phyloP scores from a whole-genome alignment of 2,113 vertebrate species.

The Sebastes fasciatus region DNA sequence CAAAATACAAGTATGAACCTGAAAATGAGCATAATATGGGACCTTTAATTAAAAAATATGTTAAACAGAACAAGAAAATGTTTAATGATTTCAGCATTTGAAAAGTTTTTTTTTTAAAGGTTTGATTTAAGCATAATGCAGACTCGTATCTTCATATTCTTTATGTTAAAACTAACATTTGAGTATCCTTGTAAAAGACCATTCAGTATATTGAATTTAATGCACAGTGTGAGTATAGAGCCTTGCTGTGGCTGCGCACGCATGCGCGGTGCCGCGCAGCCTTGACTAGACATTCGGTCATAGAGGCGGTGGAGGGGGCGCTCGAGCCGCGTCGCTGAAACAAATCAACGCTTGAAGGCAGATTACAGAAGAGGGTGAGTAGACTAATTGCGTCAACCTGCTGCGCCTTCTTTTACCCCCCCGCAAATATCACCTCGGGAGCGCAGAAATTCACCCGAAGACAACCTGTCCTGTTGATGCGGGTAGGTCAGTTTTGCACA shows the following conservation, averaged over 20 bases:
- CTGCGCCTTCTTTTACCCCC: slow-evolving; percentile 43
- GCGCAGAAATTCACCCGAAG: slow-evolving; percentile 47
- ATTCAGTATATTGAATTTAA: too few species aligned
- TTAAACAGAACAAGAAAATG: too few species aligned
- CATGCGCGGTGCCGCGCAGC: slow-evolving; percentile 70
- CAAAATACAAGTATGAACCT: too few species aligned
- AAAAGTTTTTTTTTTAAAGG: too few species aligned
- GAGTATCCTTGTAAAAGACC: too few species aligned
- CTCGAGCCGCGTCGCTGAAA: slow-evolving; percentile 76
- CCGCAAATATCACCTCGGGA: slow-evolving; percentile 26
- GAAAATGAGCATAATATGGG: too few species aligned
- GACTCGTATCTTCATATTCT: too few species aligned
- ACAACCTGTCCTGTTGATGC: slow-evolving; percentile 62
- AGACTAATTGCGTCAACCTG: slow-evolving; percentile 65
- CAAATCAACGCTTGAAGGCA: slow-evolving; percentile 74
- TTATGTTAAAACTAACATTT: too few species aligned
- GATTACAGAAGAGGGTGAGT: slow-evolving; percentile 73
- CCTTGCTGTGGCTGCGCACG: slow-evolving; percentile 39
- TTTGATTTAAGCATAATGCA: too few species aligned
- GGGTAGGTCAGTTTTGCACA: slow-evolving; percentile 76
- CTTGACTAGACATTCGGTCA: slow-evolving; percentile 84
- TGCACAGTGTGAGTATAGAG: background rate
- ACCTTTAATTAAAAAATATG: too few species aligned
- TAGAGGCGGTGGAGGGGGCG: slow-evolving; percentile 76
- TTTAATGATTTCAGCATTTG: too few species aligned